phyloP scores from a whole-genome alignment of 2,113 vertebrate species.

The Hypocryptadius cinnamomeus region DNA sequence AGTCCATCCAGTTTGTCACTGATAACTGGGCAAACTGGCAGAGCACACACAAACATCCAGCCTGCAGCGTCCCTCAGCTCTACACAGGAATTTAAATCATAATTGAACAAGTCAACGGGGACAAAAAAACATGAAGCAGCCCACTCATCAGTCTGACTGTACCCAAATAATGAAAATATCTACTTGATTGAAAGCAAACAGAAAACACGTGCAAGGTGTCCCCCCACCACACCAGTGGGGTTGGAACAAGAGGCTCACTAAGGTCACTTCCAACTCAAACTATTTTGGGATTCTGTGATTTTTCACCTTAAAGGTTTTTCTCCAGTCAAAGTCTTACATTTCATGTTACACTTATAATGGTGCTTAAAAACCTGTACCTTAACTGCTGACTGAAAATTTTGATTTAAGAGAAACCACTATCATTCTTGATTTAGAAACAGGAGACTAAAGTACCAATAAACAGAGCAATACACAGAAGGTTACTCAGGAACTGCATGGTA shows the following conservation, averaged over 20 bases:
- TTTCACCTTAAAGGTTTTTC: not conserved
- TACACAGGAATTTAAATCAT: not conserved
- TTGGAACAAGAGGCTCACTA: not conserved
- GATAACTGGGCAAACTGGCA: slow-evolving; percentile 49
- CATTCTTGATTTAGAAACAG: not conserved
- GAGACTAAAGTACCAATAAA: not conserved
- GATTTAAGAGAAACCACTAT: not conserved
- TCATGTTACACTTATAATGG: not conserved
- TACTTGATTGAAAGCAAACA: not conserved
- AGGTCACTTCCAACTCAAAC: not conserved
- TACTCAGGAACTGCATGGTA: not conserved
- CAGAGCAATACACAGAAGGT: not conserved
- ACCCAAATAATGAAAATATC: slow-evolving; percentile 4
- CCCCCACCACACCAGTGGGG: not conserved
- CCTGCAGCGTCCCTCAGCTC: not conserved
- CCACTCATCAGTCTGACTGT: slow-evolving; percentile 5
- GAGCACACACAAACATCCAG: not conserved
- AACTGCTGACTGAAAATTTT: not conserved
- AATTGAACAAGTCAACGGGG: not conserved
- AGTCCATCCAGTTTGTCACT: slow-evolving; percentile 1
- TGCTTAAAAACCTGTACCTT: not conserved
- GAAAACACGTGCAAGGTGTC: not conserved
- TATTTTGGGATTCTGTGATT: not conserved
- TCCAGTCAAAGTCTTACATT: not conserved
- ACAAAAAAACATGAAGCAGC: not conserved